Evolutionary conservation across 2,113 vertebrate genomes (phyloP), one percentile per base, ranked within the genome.

Genomic region (Gallinago paraguaiae): DNA sequence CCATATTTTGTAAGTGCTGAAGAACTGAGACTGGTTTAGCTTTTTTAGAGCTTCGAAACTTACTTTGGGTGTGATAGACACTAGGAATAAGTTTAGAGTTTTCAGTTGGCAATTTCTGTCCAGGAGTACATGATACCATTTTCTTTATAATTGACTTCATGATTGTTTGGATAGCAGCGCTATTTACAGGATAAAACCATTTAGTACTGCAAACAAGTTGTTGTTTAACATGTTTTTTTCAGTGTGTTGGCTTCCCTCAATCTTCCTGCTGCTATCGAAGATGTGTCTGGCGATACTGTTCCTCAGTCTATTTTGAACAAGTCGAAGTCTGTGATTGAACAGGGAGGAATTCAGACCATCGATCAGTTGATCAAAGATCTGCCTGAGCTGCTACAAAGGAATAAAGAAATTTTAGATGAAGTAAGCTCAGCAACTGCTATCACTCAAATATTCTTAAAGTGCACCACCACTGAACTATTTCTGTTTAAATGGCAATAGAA

Each of bases 231-330:
- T 1, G 2, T 82, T 93, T 71, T 70, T 94, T 81, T 46, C 92
- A 99, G 99, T 81, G 99, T 99, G 43, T 97, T 99, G 97, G 99
- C 99, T 12, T 99, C 99, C 53, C 98, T 99, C 63, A 99, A 99
- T 96, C 99, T 99, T 88, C 99, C 99, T 63, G 99, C 99, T 82
- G 99, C 99, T 53, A 98, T 99, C 8, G 99, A 99, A 97, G 99
- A 99, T 60, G 97, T 99, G 39, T 99, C 99, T 78, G 99, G 99
- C 69, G 99, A 99, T 93, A 98, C 98, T 1, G 98, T 99, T 92
- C 99, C 99, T 95, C 99, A 99, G 95, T 99, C 99, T 86, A 99
- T 99, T 95, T 93, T 98, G 93, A 99, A 99, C 71, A 99, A 99
- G 92, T 98, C 99, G 7, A 98, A 98, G 25, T 98, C 98, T 83